Conservation (phyloP, 1,140 invertebrate genomes). For the Meloidogyne exigua region DNA sequence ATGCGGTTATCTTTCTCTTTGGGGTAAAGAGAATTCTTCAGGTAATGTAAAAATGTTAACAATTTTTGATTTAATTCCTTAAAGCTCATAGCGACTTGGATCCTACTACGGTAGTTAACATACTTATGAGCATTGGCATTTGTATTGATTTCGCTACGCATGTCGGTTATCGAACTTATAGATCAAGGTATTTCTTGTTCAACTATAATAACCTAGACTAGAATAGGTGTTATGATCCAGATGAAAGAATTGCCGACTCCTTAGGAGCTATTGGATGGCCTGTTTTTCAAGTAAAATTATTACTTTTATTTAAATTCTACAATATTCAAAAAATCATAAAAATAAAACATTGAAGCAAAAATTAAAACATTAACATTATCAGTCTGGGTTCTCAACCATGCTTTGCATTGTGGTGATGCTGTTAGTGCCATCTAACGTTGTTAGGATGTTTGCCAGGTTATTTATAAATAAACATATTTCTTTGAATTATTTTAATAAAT, state of each 20-base stretch:
- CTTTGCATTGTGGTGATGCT: conserved; percentile 57
- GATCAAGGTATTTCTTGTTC: conserved; percentile 10
- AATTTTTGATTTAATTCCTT: neutral
- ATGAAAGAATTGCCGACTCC: conserved; percentile 56
- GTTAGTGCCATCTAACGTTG: conserved; percentile 60
- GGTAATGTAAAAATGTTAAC: neutral
- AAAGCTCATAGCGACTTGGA: conserved; percentile 47
- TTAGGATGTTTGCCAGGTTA: conserved; percentile 57
- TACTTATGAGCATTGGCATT: conserved; percentile 63
- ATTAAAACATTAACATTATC: no score
- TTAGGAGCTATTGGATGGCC: conserved; percentile 63
- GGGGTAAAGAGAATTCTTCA: conserved; percentile 46
- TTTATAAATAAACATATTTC: neutral
- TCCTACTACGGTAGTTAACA: conserved; percentile 63
- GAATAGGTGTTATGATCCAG: conserved; percentile 46
- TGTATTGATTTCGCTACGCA: conserved; percentile 64
- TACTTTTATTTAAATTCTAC: no score
- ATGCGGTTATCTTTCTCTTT: conserved; percentile 59
- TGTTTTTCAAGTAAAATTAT: conserved; percentile 61
- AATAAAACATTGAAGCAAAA: no score
- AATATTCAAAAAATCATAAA: no score
- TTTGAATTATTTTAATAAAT: neutral
- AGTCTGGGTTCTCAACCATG: conserved; percentile 53
- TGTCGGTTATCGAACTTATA: conserved; percentile 50
- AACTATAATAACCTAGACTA: neutral